Base-by-base conservation (phyloP, 2,888 invertebrate genomes). In the Limnephilus marmoratus region DNA sequence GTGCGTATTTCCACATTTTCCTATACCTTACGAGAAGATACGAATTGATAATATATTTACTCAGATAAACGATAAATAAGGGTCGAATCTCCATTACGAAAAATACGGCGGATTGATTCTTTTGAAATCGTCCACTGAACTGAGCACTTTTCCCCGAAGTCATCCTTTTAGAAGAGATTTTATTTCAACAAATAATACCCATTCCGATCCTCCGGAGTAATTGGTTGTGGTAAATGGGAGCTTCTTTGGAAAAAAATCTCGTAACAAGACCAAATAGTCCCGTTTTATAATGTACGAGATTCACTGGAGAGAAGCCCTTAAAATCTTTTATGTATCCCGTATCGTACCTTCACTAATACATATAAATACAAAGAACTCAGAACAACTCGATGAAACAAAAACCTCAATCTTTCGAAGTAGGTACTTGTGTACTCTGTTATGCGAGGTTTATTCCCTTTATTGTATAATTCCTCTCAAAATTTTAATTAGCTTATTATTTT, bases 31-130 rank as follows among this genome's bases (percentile, higher is more conserved):
- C 68, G 9, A 68, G 9, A 68, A 68, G 68, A 68, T 82, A 82
- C 82, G 34, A 82, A 82, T 82, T 34, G 31, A 82, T 82, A 34
- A 18, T 82, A 53, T 88, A 31, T 88, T 88, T 88, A 88, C 37
- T 53, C 88, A 37, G 88, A 88, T 88, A 68, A 88, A 53, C 88
- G 53, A 88, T 88, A 88, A 88, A 41, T 88, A 53, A 88, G 68
- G 88, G 88, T 88, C 88, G 31, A 49, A 90, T 90, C 90, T 82
- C 90, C 49, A 90, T 83, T 90, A 90, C 83, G 29, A 49, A 34
- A 83, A 90, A 90, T 90, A 53, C 90, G 90, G 85, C 82, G 83
- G 45, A 90, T 90, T 90, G 90, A 90, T 90, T 90, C 49, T 83
- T 83, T 90, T 90, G 90, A 90, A 53, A 90, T 83, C 31, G 53